Evolutionary conservation across 2,797 vertebrate species (phyloP), one percentile per base, ranked within the genome.

Genomic region (Zalophus californianus): DNA sequence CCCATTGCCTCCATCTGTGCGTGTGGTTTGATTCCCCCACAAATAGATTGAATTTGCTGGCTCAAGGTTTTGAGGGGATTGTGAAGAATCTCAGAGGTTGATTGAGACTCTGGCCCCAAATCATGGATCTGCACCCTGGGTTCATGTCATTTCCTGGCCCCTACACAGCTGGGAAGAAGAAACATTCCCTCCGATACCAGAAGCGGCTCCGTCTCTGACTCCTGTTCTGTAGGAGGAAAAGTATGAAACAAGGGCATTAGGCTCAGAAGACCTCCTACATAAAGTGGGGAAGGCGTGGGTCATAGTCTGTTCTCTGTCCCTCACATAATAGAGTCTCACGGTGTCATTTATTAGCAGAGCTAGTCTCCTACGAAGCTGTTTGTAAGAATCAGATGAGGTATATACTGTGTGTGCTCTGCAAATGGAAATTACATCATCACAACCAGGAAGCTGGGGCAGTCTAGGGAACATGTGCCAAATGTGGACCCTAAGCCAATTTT

Each of bases 341-440:
- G 11, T 52, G 4, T 78, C 25, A 4, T 77, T 56, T 29, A 54
- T 84, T 82, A 44, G 70, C 4, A 50, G 32, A 78, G 38, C 14
- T 15, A 1, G 64, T 54, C 27, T 54, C 25, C 12, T n/a, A 1
- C 35, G 1, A 35, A 48, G 78, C n/a, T 25, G 0, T 41, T 48
- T 5, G 3, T 5, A 56, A 29, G 68, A 41, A 27, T 54, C 54
- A 35, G 44, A 29, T 13, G 25, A 84, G 72, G 23, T 56, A 0
- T 62, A 0, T 62, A 0, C 2, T 72, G 44, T 21, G 10, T 68
- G 29, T 25, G 6, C n/a, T 8, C 0, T 7, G 7, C 1, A 35
- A 8, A 38, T 4, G 7, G n/a, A 72, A 56, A 14, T 54, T 12
- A 38, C 20, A 1, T 89, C 50, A 1, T 35, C 29, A 9, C 16